Conservation (phyloP, 2,797 vertebrate genomes). For the Enteromius thamalakanensis region DNA sequence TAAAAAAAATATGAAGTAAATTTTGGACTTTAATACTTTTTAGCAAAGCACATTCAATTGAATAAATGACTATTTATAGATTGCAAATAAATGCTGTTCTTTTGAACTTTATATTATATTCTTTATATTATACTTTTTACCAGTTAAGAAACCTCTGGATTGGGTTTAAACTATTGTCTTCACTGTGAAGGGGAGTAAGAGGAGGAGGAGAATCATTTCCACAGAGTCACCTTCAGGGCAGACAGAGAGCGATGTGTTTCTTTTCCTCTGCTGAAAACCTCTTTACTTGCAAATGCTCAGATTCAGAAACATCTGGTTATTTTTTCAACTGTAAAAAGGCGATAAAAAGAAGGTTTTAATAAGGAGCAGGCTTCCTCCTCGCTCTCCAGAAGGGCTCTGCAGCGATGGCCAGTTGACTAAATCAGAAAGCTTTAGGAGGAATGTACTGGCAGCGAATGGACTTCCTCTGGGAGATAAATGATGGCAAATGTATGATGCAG, state of each 20-base stretch:
- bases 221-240: constrained; percentile 74
- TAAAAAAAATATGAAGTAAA: background rate
- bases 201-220: constrained; percentile 50
- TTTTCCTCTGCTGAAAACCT: constrained; percentile 52
- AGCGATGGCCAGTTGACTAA: constrained; percentile 68
- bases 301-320: constrained; percentile 65
- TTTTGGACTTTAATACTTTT: background rate
- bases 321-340: constrained; percentile 57
- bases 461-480: constrained; percentile 66
- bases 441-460: constrained; percentile 68
- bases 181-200: constrained; percentile 5
- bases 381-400: constrained; percentile 68
- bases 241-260: constrained; percentile 44
- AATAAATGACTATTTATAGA: background rate
- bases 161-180: constrained; percentile 40
- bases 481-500: constrained; percentile 47
- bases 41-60: background rate
- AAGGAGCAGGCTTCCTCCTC: constrained; percentile 73
- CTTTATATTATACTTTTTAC: background rate
- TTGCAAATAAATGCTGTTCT: too few species aligned
- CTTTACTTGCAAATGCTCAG: constrained; percentile 74
- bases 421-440: constrained; percentile 68
- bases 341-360: constrained; percentile 73
- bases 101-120: too few species aligned
- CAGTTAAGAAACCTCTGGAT: background rate